Base-by-base conservation (phyloP, 2,888 invertebrate species). In the Linyphia triangularis region DNA sequence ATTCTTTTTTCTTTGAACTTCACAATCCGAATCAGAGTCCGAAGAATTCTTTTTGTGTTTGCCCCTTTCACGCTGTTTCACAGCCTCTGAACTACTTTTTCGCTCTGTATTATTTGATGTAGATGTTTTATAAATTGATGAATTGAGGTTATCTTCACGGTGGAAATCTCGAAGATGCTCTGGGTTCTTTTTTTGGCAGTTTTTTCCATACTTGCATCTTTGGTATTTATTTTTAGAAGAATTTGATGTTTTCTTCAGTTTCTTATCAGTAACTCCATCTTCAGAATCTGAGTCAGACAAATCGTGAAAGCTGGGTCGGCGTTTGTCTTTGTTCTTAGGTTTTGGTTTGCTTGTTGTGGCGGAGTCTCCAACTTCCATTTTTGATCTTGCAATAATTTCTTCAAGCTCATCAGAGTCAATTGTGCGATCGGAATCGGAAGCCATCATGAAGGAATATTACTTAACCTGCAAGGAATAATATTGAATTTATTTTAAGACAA, bases 121-220 rank as follows among this genome's bases (percentile, higher is more conserved):
- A 1, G 19, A 28, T 19, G 22, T 30, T n/a, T 19, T 51, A 22
- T 51, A 22, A 6, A 22, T 43, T 51, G 51, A 67, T 43, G 13
- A 22, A 0, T 65, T n/a, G 10, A 7, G 16, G 16, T 67, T 51
- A n/a, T 10, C 30, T 10, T 51, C 33, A 94, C 98, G 98, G 43
- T 94, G 94, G 92, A 94, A 97, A 92, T 97, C 96, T 89, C 94
- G 94, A 90, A 97, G 96, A 93, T 98, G 98, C 84, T 95, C 95
- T 0, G 96, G 96, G 93, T 97, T 97, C 91, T 95, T 95, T 78
- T 97, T 94, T 91, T 96, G 97, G 92, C 98, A 98, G 90, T 94
- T 95, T 33, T 95, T 95, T 9, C 95, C 96, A 92, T 96, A 97
- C 22, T 95, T 95, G 92, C 97, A 98, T 33, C 61, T 78, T 26